A percentile compares a stretch with the other conserved stretches of the same genome.
phyloP scores from a whole-genome alignment of 1,140 invertebrate species.

The Probaryconus sp. region DNA sequence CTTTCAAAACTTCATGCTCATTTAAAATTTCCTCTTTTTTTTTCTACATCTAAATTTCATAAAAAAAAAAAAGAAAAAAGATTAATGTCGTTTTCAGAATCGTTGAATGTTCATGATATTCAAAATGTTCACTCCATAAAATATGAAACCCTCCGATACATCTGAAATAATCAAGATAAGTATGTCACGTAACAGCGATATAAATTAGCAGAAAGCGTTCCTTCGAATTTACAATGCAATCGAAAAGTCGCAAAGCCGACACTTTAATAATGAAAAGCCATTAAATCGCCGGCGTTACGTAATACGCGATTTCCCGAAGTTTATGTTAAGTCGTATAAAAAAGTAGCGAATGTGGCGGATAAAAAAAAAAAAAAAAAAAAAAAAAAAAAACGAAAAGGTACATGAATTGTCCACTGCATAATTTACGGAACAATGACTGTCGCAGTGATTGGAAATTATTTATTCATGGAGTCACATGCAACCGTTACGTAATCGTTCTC shows the following conservation, averaged over 20 bases:
- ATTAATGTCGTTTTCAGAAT: no score
- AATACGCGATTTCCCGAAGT: no score
- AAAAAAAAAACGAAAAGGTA: slow-evolving; percentile 34
- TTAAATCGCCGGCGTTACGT: no score
- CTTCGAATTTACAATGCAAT: background rate
- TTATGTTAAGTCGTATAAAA: slow-evolving; percentile 10
- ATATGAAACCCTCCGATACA: no score
- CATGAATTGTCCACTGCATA: slow-evolving; percentile 55
- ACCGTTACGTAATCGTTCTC: slow-evolving; percentile 57
- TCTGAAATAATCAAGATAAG: no score
- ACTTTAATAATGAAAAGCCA: background rate
- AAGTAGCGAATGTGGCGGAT: background rate
- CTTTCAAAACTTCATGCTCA: no score
- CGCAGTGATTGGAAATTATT: slow-evolving; percentile 66
- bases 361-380: background rate
- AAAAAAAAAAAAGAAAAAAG: no score
- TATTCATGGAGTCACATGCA: slow-evolving; percentile 64
- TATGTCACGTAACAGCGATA: no score
- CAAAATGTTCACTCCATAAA: no score
- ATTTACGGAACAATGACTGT: slow-evolving; percentile 62
- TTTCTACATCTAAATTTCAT: no score
- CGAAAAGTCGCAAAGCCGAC: slow-evolving; percentile 3
- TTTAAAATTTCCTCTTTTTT: no score
- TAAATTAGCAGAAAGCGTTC: background rate
- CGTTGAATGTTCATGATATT: no score